These are phyloP conservation scores for Poecilia latipinna DNA, from an alignment of 2,113 vertebrate genomes.

Conservation along the genomic window DNA sequence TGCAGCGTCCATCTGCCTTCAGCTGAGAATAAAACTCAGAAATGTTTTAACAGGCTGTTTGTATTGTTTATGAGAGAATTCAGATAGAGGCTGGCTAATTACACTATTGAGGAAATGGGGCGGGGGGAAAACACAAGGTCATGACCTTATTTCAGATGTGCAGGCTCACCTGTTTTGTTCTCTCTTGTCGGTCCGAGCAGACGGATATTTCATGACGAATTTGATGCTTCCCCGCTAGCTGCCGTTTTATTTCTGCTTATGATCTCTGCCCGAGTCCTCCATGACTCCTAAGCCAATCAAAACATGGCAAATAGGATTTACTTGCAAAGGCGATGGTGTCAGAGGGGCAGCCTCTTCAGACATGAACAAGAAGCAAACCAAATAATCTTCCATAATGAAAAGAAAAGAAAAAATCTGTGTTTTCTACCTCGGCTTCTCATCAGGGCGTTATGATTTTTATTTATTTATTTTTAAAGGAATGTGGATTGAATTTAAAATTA, in stretches of 20 bases:
- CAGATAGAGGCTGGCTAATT: background rate
- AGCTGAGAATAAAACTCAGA: background rate
- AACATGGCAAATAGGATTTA: conserved; percentile 29
- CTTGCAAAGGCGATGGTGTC: conserved; percentile 38
- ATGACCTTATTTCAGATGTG: conserved; percentile 1
- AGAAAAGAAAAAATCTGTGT: background rate
- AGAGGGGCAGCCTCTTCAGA: conserved; percentile 30
- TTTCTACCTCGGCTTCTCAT: conserved; percentile 38
- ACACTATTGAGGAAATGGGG: background rate
- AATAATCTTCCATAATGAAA: conserved; percentile 20
- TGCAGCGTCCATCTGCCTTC: background rate
- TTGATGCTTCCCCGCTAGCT: conserved; percentile 18
- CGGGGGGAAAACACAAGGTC: background rate
- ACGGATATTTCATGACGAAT: conserved; percentile 21
- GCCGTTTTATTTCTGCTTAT: conserved; percentile 31
- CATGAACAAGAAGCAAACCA: conserved; percentile 43
- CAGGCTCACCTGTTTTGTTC: background rate
- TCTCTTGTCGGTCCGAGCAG: conserved; percentile 5
- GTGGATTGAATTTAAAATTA: conserved; percentile 58
- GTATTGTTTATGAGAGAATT: background rate
- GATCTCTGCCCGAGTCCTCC: conserved; percentile 9
- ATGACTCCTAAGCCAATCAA: conserved; percentile 21
- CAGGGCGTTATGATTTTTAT: conserved; percentile 12
- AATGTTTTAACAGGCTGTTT: background rate
- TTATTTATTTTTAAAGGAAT: background rate